phyloP scores from a whole-genome alignment of 2,888 invertebrate genomes.

The Dermolepida albohirtum region DNA sequence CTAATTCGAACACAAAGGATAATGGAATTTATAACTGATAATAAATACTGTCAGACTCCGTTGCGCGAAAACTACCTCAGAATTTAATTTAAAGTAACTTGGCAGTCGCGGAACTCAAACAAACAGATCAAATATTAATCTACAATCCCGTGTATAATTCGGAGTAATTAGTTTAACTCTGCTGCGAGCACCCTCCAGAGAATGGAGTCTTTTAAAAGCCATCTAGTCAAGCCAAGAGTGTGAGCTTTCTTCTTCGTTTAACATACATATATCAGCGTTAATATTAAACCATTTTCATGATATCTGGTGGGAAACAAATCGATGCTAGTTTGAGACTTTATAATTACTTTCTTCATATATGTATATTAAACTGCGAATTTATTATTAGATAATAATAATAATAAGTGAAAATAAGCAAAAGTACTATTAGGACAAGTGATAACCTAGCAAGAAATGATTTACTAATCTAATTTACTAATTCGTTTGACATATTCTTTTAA shows the following conservation, averaged over 20 bases:
- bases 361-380: constrained; percentile 15
- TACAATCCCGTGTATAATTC: constrained; percentile 42
- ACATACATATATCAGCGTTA: constrained; percentile 3
- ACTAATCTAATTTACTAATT: too few relatives aligned
- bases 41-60: constrained; percentile 37
- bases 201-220: constrained; percentile 18
- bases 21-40: constrained; percentile 38
- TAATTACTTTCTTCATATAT: constrained; percentile 29
- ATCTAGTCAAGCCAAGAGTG: constrained; percentile 5
- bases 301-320: constrained; percentile 12
- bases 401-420: too few relatives aligned
- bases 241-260: constrained; percentile 18
- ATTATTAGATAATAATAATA: too few relatives aligned
- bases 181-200: constrained; percentile 16
- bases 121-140: constrained; percentile 46
- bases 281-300: constrained; percentile 14
- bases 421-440: too few relatives aligned
- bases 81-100: constrained; percentile 41
- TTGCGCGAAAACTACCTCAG: constrained; percentile 39
- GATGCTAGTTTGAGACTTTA: constrained; percentile 14
- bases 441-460: too few relatives aligned
- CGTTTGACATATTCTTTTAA: too few relatives aligned
- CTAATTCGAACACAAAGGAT: constrained; percentile 29
- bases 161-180: constrained; percentile 43
- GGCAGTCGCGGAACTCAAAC: constrained; percentile 38